Percentiles rank a stretch among this genome's conserved stretches.
These are phyloP conservation scores for Melinaea marsaeus DNA, from an alignment of 2,888 invertebrate genomes.

Conservation along the genomic window DNA sequence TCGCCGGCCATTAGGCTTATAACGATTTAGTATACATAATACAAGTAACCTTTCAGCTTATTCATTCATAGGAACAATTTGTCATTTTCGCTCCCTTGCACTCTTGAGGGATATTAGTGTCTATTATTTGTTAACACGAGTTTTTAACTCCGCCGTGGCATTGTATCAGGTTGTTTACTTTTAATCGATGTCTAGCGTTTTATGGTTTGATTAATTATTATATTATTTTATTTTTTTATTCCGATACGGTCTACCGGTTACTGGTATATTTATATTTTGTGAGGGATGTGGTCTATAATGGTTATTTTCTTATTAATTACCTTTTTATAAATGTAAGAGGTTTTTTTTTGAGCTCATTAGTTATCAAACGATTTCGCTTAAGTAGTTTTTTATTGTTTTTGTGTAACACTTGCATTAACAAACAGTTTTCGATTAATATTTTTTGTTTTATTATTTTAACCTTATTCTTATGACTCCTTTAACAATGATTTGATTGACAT, in stretches of 20 bases:
- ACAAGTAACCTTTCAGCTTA: conserved; percentile 16
- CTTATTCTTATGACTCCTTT: no score
- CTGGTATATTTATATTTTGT: neutral
- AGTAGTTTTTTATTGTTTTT: no score
- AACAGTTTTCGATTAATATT: no score
- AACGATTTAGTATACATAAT: no score
- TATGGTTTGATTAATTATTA: conserved; percentile 23
- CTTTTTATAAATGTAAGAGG: neutral
- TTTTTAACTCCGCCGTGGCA: conserved; percentile 18
- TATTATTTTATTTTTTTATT: conserved; percentile 2
- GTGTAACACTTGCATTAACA: no score
- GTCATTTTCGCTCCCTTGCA: conserved; percentile 35
- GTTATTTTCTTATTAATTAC: neutral
- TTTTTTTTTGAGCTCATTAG: no score
- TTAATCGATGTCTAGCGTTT: conserved; percentile 18
- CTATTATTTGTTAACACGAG: conserved; percentile 27
- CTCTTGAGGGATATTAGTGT: conserved; percentile 34
- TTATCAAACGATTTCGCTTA: no score
- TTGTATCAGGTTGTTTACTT: conserved; percentile 21
- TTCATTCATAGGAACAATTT: conserved; percentile 29
- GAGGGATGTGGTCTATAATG: neutral
- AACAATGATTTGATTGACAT: no score
- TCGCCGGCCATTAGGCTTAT: conserved; percentile 14
- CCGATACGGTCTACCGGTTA: conserved; percentile 12
- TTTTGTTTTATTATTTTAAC: no score